Base-by-base conservation (phyloP, 2,113 vertebrate genomes). In the Phrynocephalus versicolor region DNA sequence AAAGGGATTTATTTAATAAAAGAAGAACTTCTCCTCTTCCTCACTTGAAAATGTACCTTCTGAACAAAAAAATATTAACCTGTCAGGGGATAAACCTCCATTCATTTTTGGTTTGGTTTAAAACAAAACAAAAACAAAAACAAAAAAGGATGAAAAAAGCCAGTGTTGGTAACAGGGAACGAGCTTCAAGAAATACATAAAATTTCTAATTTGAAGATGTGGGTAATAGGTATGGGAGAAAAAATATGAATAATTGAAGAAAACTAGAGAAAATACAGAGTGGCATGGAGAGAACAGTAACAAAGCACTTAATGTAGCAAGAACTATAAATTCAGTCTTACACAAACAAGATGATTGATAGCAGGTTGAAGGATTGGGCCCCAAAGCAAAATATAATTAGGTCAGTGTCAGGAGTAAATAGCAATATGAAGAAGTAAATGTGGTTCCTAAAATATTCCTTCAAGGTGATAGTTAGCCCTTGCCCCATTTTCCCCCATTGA, bases 21-120 rank as follows among this genome's bases (percentile, higher is more conserved):
- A 85, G 23, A 89, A 85, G 16, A 15, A 88, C 3, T 83, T 69
- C 6, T 14, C n/a, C 85, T 94, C 93, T 90, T 27, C 2, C 1
- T 77, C 60, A 80, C 69, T 86, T 88, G 23, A 37, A 75, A 85
- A 65, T 72, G 79, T 13, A 86, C 6, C 21, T 91, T 74, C 72
- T 78, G 51, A 9, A 12, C 70, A 83, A 91, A 83, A 91, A 83
- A 79, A 87, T 45, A 21, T 51, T 86, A 76, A 75, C 19, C 80
- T 73, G 13, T 2, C 78, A 85, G 9, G 82, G 65, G 30, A 67
- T 10, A 87, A 82, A 1, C 0, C 3, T 15, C 83, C 87, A 71
- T n/a, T n/a, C 51, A 27, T 82, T 58, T 82, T 6, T 82, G 21
- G 7, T 33, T 60, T 23, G 23, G 19, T 27, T 27, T 70, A 3